phyloP scores from a whole-genome alignment of 2,113 vertebrate species.

The Orycteropus afer region DNA sequence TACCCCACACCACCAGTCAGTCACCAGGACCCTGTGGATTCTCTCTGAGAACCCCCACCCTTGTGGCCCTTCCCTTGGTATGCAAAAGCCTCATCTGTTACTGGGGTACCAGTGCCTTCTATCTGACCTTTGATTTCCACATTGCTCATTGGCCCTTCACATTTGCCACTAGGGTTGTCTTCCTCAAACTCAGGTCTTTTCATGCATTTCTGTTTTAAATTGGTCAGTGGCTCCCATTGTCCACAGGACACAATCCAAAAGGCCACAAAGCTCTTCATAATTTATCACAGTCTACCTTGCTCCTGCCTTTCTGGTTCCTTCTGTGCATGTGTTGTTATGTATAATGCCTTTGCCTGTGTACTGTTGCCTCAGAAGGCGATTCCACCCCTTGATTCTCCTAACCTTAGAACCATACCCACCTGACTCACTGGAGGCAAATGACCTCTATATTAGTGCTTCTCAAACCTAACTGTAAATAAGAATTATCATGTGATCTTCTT shows the following conservation, averaged over 20 bases:
- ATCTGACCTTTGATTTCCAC: not conserved
- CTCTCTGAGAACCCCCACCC: not conserved
- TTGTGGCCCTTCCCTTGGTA: not conserved
- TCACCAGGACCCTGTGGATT: not conserved
- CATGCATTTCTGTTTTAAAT: not conserved
- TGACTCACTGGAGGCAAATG: not conserved
- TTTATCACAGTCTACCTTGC: not conserved
- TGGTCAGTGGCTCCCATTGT: not conserved
- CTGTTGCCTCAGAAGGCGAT: not conserved
- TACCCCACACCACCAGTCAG: not conserved
- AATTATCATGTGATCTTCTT: not conserved
- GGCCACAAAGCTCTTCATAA: not conserved
- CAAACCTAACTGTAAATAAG: not conserved
- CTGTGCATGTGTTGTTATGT: not conserved
- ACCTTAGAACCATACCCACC: not conserved
- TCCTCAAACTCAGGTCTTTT: constrained; percentile 4
- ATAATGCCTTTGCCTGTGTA: not conserved
- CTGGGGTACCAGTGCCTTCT: not conserved
- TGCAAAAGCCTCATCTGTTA: not conserved
- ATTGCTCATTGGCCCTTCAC: not conserved
- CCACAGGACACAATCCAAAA: not conserved
- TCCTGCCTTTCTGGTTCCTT: not conserved
- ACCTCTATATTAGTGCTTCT: not conserved
- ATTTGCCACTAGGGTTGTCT: not conserved
- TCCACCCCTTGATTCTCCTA: not conserved